Percentiles rank a stretch among this genome's conserved stretches.
Evolutionary conservation across 1,140 invertebrate species (phyloP).

Genomic region (Laodelphax striatellus): DNA sequence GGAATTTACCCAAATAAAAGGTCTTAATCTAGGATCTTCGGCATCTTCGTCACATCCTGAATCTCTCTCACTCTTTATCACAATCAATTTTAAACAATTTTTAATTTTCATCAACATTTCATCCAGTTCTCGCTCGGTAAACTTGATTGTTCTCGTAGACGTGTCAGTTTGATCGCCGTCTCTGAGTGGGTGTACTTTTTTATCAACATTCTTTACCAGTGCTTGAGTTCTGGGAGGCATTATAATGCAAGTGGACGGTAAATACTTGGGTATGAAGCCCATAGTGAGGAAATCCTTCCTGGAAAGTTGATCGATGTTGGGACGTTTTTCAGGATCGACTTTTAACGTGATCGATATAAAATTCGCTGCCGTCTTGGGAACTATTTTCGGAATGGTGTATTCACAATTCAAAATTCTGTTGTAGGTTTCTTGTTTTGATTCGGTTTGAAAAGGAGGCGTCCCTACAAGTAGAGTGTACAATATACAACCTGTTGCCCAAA

Average conservation of each 20-base stretch:
- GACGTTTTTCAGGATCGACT: slow-evolving; percentile 2
- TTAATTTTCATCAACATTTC: slow-evolving; percentile 30
- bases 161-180: background rate
- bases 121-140: background rate
- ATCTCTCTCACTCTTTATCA: background rate
- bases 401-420: slow-evolving; percentile 50
- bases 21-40: background rate
- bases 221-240: background rate
- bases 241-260: background rate
- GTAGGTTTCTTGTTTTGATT: slow-evolving; percentile 47
- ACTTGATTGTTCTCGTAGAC: background rate
- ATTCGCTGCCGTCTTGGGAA: background rate
- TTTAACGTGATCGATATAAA: slow-evolving; percentile 3
- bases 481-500: slow-evolving; percentile 57
- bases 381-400: slow-evolving; percentile 32
- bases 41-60: background rate
- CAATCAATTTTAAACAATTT: background rate
- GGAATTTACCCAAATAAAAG: slow-evolving; percentile 11
- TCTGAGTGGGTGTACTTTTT: background rate
- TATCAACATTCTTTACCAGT: background rate
- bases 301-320: background rate
- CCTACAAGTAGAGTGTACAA: slow-evolving; percentile 52
- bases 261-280: background rate
- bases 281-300: background rate
- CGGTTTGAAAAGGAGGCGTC: slow-evolving; percentile 58